These are phyloP conservation scores for Orycteropus afer DNA, from an alignment of 2,113 vertebrate genomes.

Conservation along the genomic window DNA sequence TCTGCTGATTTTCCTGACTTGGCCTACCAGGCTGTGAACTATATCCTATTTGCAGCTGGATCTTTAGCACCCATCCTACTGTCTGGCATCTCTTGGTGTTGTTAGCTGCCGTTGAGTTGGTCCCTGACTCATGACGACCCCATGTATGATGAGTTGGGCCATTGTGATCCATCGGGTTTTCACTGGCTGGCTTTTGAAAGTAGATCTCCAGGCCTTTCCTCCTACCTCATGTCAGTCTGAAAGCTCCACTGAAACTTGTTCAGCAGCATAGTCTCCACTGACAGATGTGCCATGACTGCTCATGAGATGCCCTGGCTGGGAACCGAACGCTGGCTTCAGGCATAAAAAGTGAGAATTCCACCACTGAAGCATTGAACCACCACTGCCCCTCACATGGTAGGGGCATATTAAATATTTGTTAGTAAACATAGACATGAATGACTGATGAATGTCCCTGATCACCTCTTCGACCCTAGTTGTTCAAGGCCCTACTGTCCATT, in stretches of 20 bases:
- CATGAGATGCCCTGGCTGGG: background rate
- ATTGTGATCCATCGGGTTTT: background rate
- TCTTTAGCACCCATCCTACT: background rate
- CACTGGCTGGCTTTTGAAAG: background rate
- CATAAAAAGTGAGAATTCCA: background rate
- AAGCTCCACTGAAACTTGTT: background rate
- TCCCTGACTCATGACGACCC: background rate
- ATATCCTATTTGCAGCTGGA: background rate
- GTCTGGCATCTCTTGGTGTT: background rate
- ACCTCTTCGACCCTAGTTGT: background rate
- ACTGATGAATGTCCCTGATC: too few species aligned
- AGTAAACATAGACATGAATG: background rate
- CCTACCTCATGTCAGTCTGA: background rate
- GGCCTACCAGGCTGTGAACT: background rate
- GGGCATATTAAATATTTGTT: background rate
- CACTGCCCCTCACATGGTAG: background rate
- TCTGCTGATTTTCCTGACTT: background rate
- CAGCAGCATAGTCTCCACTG: background rate
- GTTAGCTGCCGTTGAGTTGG: background rate
- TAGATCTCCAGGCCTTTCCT: background rate
- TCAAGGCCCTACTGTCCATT: background rate
- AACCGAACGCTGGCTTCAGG: background rate
- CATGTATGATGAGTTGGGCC: background rate
- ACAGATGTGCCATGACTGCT: background rate
- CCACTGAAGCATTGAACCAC: too few species aligned